phyloP scores from a whole-genome alignment of 2,113 vertebrate species.

The Colinus virginianus region DNA sequence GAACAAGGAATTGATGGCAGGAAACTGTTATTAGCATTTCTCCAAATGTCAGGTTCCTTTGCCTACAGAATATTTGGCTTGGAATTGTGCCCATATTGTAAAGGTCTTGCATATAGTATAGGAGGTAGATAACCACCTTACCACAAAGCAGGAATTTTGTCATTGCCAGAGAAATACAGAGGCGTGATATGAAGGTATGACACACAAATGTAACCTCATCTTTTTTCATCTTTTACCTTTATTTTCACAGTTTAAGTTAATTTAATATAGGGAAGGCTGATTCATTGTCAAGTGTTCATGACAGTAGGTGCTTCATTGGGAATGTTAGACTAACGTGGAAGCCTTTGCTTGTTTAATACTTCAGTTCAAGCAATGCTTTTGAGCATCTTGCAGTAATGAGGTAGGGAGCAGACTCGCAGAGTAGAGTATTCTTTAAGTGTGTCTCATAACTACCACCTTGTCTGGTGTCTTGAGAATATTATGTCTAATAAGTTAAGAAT shows the following conservation, averaged over 20 bases:
- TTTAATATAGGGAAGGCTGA: background rate
- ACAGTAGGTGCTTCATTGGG: background rate
- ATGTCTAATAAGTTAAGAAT: background rate
- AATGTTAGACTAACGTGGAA: background rate
- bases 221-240: background rate
- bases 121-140: background rate
- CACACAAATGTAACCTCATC: background rate
- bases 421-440: background rate
- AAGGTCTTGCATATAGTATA: background rate
- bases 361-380: background rate
- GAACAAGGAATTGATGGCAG: background rate
- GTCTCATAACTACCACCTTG: background rate
- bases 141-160: background rate
- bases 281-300: background rate
- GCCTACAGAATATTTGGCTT: background rate
- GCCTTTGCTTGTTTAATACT: background rate
- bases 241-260: background rate
- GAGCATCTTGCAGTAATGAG: background rate
- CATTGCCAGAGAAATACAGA: background rate
- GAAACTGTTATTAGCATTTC: background rate
- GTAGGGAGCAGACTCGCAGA: background rate
- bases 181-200: background rate
- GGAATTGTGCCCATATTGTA: background rate
- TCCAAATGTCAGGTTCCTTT: background rate
- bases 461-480: background rate